phyloP scores from a whole-genome alignment of 92 coral and sea anemone species.

The Phenganax stokvisi region DNA sequence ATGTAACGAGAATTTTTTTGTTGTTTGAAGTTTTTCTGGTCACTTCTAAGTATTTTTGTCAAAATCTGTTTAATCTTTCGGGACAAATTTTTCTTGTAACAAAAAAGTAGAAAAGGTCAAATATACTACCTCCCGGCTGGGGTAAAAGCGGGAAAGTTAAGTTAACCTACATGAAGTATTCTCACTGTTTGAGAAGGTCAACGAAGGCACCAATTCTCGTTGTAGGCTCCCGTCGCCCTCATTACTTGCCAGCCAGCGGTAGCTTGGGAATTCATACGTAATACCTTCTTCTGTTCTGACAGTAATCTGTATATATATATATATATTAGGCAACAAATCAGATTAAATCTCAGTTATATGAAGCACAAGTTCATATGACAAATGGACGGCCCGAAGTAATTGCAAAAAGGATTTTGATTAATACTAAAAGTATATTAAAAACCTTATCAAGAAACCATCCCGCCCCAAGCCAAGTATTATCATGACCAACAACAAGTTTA shows the following conservation, averaged over 20 bases:
- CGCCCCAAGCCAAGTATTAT: slow-evolving; percentile 89
- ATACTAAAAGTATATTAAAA: background rate
- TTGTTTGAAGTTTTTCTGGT: too few relatives aligned
- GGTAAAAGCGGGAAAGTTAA: too few relatives aligned
- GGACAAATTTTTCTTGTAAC: too few relatives aligned
- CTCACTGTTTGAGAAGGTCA: slow-evolving; percentile 38
- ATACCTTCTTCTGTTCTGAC: slow-evolving; percentile 57
- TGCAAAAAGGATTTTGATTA: background rate
- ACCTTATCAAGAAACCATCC: slow-evolving; percentile 98
- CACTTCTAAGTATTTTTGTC: too few relatives aligned
- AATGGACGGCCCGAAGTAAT: background rate
- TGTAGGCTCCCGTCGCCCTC: slow-evolving; percentile 72
- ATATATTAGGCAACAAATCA: background rate
- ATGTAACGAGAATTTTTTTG: too few relatives aligned
- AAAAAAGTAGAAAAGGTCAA: background rate
- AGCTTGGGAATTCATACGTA: slow-evolving; percentile 65
- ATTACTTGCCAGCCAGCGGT: slow-evolving; percentile 86
- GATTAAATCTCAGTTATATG: background rate
- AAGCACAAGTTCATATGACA: background rate
- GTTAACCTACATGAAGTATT: too few relatives aligned
- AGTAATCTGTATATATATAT: slow-evolving; percentile 57
- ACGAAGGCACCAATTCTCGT: slow-evolving; percentile 53
- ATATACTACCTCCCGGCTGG: background rate
- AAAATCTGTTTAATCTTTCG: too few relatives aligned
- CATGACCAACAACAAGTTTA: slow-evolving; percentile 72